Evolutionary conservation across 1,140 invertebrate species (phyloP), one percentile per base, ranked within the genome.

Genomic region (Drepana arcuata): DNA sequence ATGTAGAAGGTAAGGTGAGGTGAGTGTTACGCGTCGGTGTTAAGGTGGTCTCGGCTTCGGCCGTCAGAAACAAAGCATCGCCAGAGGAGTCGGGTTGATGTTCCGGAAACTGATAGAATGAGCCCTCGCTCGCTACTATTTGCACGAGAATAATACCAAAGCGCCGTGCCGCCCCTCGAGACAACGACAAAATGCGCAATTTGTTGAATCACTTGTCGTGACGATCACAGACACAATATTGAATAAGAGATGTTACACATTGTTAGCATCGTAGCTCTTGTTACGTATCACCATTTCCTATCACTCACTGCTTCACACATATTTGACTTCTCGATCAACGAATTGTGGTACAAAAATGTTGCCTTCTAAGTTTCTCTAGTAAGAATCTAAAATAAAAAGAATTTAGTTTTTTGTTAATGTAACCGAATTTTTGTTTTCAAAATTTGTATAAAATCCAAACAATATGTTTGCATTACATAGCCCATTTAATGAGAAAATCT

Each of bases 71-170:
- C 54, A 61, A 64, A 60, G 49, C 49, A 28, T 37, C 42, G 23
- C n/a, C n/a, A n/a, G n/a, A n/a, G n/a, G n/a, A n/a, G n/a, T n/a
- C n/a, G n/a, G 40, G 36, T 56, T 46, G 52, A 65, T 68, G 60
- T 56, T 38, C 42, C 53, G 64, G 52, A 65, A 68, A 67, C 63
- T 57, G 59, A 63, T 60, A 57, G 54, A 61, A 41, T 40, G 48
- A 50, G 47, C 46, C 41, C 31, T 6, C 32, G 34, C 24, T 36
- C 28, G 23, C 34, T 37, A 51, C 44, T 44, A 36, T 52, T 51
- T 54, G 39, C 37, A 52, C 36, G 21, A 40, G 42, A 55, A 55
- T 56, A 49, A 54, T 41, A 53, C 37, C 13, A 30, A 40, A 40
- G 46, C 40, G 33, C 30, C 34, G n/a, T n/a, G n/a, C n/a, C n/a